Evolutionary conservation across 2,888 invertebrate genomes (phyloP).

Genomic region (Diogma glabrata): DNA sequence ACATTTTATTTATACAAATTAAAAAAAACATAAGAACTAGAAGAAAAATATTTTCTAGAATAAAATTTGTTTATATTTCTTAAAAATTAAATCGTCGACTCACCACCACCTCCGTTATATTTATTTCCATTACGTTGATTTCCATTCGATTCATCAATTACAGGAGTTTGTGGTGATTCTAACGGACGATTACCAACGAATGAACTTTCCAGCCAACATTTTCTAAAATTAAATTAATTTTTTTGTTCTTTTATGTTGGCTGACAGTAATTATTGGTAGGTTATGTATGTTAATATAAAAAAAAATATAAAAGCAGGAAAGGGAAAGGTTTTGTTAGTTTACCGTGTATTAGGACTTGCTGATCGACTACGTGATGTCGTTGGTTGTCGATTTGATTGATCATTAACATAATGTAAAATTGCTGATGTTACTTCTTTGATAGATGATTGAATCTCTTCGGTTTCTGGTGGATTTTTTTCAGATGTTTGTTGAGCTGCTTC

Average conservation of each 20-base stretch:
- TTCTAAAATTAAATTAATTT: slow-evolving; percentile 23
- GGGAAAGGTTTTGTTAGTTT: slow-evolving; percentile 17
- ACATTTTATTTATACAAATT: slow-evolving; percentile 15
- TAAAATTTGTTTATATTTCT: slow-evolving; percentile 13
- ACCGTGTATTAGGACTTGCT: slow-evolving; percentile 37
- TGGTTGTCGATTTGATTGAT: slow-evolving; percentile 49
- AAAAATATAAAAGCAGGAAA: not conserved
- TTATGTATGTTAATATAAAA: too few relatives aligned
- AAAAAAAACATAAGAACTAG: slow-evolving; percentile 14
- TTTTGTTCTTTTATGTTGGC: slow-evolving; percentile 3
- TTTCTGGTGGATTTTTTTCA: slow-evolving; percentile 35
- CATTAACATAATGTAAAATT: slow-evolving; percentile 81
- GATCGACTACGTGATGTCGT: slow-evolving; percentile 36
- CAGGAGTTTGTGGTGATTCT: slow-evolving; percentile 75
- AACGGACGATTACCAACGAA: slow-evolving; percentile 77
- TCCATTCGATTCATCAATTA: slow-evolving; percentile 39
- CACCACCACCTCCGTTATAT: slow-evolving; percentile 26
- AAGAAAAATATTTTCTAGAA: not conserved
- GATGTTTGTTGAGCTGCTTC: slow-evolving; percentile 37
- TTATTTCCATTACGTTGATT: slow-evolving; percentile 11
- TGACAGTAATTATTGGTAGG: not conserved
- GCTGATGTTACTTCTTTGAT: slow-evolving; percentile 89
- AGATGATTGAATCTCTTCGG: slow-evolving; percentile 64
- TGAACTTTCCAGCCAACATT: slow-evolving; percentile 87
- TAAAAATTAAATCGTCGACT: slow-evolving; percentile 33